phyloP scores from a whole-genome alignment of 2,113 vertebrate species.

The Petrocephalus zakoni region DNA sequence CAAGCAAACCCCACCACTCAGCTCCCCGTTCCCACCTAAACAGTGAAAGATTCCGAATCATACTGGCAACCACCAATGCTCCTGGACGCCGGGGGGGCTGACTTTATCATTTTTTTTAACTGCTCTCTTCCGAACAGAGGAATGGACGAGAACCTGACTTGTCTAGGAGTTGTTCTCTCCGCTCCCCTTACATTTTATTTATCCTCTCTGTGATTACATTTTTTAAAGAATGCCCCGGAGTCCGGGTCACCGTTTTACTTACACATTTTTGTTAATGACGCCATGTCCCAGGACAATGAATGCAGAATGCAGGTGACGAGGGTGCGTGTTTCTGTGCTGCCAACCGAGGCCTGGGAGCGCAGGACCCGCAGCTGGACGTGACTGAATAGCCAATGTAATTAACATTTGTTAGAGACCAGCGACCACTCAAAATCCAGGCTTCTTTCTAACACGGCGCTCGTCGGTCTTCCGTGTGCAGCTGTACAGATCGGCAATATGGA shows the following conservation, averaged over 20 bases:
- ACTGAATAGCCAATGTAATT: constrained; percentile 69
- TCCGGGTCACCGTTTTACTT: constrained; percentile 42
- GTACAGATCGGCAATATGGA: constrained; percentile 75
- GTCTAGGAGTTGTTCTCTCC: neutral
- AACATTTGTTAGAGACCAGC: constrained; percentile 49
- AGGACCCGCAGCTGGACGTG: constrained; percentile 66
- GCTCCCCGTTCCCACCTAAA: neutral
- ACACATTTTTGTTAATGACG: constrained; percentile 20
- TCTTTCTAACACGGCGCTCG: constrained; percentile 66
- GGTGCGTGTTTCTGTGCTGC: constrained; percentile 28
- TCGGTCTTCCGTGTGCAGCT: constrained; percentile 72
- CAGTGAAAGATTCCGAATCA: neutral
- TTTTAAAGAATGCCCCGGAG: constrained; percentile 56
- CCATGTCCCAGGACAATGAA: constrained; percentile 53
- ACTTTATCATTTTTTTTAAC: constrained; percentile 45
- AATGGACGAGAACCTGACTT: constrained; percentile 39
- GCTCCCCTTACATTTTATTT: constrained; percentile 2
- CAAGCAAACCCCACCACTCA: constrained; percentile 39
- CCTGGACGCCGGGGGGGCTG: constrained; percentile 26
- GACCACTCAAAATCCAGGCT: constrained; percentile 52
- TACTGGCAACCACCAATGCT: constrained; percentile 16
- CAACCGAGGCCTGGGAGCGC: constrained; percentile 63
- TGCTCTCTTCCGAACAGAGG: constrained; percentile 50
- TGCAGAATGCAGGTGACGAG: constrained; percentile 57
- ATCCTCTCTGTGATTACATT: constrained; percentile 51